phyloP scores from a whole-genome alignment of 2,113 vertebrate species.

The Pithys albifrons region DNA sequence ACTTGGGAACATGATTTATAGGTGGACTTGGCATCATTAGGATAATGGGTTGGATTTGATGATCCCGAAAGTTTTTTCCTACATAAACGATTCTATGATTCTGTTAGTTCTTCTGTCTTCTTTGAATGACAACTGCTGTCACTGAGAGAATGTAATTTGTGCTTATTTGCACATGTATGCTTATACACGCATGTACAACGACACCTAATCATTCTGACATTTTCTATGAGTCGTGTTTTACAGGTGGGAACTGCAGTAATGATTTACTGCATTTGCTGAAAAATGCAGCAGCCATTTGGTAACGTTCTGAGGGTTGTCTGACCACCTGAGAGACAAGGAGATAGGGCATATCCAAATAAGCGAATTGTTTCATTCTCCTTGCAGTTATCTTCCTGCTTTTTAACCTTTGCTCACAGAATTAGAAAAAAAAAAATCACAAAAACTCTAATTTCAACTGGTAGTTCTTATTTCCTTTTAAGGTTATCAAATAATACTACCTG shows the following conservation, averaged over 20 bases:
- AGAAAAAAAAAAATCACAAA: accelerated
- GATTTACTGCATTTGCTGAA: not conserved
- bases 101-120: not conserved
- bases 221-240: not conserved
- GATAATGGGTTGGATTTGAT: not conserved
- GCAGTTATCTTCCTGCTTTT: not conserved
- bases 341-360: not conserved
- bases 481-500: not conserved
- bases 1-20: not conserved
- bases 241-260: not conserved
- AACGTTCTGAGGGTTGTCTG: not conserved
- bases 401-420: not conserved
- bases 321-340: not conserved
- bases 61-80: not conserved
- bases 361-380: not conserved
- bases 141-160: not conserved
- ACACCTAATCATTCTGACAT: not conserved
- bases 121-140: not conserved
- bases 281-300: not conserved
- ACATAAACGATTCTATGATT: not conserved
- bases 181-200: not conserved
- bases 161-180: not conserved
- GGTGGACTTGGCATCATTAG: not conserved
- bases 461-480: not conserved
- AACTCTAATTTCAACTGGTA: not conserved